Evolutionary conservation across 2,113 vertebrate genomes (phyloP).

Genomic region (Mellivora capensis): DNA sequence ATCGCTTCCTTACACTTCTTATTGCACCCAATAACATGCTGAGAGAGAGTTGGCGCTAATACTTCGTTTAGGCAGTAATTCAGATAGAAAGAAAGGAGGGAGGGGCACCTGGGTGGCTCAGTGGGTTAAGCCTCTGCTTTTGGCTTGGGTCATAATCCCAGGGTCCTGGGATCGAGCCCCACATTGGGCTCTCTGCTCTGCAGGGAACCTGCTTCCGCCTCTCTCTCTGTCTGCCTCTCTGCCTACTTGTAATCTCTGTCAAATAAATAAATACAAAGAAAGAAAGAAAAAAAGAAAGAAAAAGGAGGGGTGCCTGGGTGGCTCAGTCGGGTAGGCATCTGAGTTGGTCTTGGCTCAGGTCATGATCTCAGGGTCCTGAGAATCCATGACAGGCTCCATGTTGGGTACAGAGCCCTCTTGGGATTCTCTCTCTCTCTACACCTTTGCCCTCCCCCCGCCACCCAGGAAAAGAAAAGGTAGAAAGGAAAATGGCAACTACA

Average conservation of each 20-base stretch:
- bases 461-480: background rate
- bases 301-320: background rate
- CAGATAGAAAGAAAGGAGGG: background rate
- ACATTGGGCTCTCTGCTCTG: too few relatives aligned
- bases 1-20: background rate
- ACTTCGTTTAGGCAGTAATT: background rate
- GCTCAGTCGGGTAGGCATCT: background rate
- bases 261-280: too few relatives aligned
- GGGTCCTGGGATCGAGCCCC: background rate
- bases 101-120: background rate
- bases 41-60: background rate
- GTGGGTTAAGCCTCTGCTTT: background rate
- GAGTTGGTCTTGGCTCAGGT: background rate
- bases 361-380: background rate
- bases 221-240: too few relatives aligned
- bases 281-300: too few relatives aligned
- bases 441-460: background rate
- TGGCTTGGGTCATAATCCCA: background rate
- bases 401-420: background rate
- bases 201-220: too few relatives aligned
- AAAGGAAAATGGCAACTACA: background rate
- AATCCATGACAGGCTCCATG: background rate
- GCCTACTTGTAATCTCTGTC: too few relatives aligned
- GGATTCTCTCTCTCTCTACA: background rate
- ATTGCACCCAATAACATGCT: background rate